A percentile compares a stretch with the other conserved stretches of the same genome.
These are phyloP conservation scores for Muntiacus reevesi DNA, from an alignment of 2,113 vertebrate genomes.

Conservation along the genomic window DNA sequence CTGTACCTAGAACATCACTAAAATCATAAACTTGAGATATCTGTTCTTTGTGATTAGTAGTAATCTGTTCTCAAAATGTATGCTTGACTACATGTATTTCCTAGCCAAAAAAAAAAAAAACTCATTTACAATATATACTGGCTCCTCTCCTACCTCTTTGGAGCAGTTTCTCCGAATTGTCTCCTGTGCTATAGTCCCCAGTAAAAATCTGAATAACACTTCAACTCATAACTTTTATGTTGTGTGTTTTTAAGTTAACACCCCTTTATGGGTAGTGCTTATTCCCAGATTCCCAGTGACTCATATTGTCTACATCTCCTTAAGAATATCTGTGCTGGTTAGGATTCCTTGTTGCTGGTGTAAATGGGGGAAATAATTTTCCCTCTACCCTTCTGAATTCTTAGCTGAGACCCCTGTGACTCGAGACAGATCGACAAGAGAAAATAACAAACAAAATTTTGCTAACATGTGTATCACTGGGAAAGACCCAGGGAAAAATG, in stretches of 20 bases:
- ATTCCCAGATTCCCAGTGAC: neutral
- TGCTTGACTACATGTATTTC: neutral
- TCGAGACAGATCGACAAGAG: neutral
- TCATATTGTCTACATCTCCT: neutral
- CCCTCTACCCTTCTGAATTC: neutral
- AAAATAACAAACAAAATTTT: neutral
- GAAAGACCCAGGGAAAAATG: neutral
- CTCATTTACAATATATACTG: neutral
- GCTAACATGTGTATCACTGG: neutral
- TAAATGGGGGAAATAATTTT: neutral
- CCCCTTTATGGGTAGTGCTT: neutral
- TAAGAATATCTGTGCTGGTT: neutral
- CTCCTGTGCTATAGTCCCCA: neutral
- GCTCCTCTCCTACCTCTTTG: neutral
- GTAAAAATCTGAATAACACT: neutral
- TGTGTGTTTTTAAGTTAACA: neutral
- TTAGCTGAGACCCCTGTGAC: neutral
- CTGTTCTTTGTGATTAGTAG: neutral
- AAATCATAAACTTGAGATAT: neutral
- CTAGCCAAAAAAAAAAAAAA: neutral
- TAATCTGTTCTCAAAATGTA: neutral
- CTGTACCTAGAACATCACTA: neutral
- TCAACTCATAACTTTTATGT: neutral
- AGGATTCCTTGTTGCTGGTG: neutral
- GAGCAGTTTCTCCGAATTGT: neutral